Percentiles rank a stretch among this genome's conserved stretches.
Conservation (phyloP, 2,888 invertebrate species). For the Stomorhina lunata region DNA sequence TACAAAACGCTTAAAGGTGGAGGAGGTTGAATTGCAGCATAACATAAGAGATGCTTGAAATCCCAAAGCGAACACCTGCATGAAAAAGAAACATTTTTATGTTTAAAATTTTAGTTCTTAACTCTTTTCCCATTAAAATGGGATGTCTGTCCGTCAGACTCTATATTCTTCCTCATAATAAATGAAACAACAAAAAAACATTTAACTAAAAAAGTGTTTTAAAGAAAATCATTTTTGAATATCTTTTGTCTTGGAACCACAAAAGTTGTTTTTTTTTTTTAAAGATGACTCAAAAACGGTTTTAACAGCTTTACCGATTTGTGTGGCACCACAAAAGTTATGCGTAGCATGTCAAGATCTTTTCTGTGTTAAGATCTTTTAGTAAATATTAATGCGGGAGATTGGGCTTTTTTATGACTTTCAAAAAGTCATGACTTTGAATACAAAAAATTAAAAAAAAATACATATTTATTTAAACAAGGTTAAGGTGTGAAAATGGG, state of each 20-base stretch:
- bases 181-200: slow-evolving; percentile 45
- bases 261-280: too few species aligned
- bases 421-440: not conserved
- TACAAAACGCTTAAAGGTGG: too few species aligned
- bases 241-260: not conserved
- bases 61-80: slow-evolving; percentile 54
- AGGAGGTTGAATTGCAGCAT: too few species aligned
- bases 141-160: not conserved
- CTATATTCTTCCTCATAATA: slow-evolving; percentile 32
- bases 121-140: too few species aligned
- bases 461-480: too few species aligned
- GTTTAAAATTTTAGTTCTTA: slow-evolving; percentile 14
- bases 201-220: not conserved
- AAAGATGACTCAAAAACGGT: slow-evolving; percentile 12
- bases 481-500: too few species aligned
- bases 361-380: not conserved
- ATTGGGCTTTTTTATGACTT: too few species aligned
- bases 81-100: slow-evolving; percentile 33
- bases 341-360: slow-evolving; percentile 22
- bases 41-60: too few species aligned
- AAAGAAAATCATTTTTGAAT: slow-evolving; percentile 27
- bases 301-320: slow-evolving; percentile 17
- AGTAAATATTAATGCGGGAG: too few species aligned
- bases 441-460: too few species aligned
- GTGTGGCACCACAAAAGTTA: slow-evolving; percentile 38